These are phyloP conservation scores for Hirudinaria manillensis DNA, from an alignment of 2,888 invertebrate species.

Conservation along the genomic window DNA sequence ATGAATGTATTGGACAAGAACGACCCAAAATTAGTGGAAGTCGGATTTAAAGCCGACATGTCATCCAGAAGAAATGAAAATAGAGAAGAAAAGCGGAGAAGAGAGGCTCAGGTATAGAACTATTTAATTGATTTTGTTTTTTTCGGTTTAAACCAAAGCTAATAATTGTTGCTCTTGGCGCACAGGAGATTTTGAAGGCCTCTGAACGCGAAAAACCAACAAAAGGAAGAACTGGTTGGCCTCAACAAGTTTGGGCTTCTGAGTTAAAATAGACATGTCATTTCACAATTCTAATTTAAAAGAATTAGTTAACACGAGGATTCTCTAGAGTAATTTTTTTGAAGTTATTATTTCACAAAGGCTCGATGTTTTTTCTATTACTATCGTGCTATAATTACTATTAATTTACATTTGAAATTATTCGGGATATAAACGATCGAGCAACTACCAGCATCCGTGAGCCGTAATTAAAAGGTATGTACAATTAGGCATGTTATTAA, in stretches of 20 bases:
- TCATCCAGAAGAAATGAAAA: conserved; percentile 50
- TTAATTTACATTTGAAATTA: conserved; percentile 6
- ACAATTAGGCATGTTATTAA: conserved; percentile 8
- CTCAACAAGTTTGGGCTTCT: conserved; percentile 90
- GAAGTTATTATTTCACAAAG: background rate
- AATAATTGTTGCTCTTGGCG: background rate
- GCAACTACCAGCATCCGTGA: conserved; percentile 15
- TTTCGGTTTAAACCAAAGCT: too few relatives aligned
- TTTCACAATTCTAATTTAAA: background rate
- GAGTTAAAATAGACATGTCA: conserved; percentile 48
- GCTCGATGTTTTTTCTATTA: background rate
- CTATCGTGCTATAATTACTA: background rate
- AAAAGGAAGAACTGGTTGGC: conserved; percentile 87
- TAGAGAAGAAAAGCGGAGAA: conserved; percentile 41
- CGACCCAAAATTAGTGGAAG: conserved; percentile 59
- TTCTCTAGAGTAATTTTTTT: background rate
- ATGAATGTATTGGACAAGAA: conserved; percentile 80
- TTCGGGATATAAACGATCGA: conserved; percentile 2
- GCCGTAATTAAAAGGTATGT: conserved; percentile 3
- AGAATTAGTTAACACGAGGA: background rate
- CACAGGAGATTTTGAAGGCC: conserved; percentile 36
- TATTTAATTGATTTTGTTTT: background rate
- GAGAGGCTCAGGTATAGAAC: conserved; percentile 37
- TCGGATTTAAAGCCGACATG: conserved; percentile 76
- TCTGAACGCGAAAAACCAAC: conserved; percentile 33